phyloP scores from a whole-genome alignment of 2,797 vertebrate genomes.

The Melanotaenia maccullochi region DNA sequence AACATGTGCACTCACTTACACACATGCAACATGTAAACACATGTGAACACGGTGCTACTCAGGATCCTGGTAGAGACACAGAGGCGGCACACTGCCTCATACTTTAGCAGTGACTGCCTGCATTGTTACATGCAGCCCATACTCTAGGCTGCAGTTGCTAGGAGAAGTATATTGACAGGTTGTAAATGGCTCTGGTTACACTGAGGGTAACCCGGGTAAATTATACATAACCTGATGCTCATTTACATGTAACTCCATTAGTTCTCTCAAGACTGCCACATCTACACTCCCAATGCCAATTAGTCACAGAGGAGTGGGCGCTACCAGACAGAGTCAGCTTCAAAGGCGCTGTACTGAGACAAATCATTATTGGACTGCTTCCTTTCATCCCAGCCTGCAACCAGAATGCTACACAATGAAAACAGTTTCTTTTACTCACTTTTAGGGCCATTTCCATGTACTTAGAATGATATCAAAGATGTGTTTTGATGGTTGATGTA shows the following conservation, averaged over 20 bases:
- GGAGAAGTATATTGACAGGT: constrained; percentile 58
- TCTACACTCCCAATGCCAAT: constrained; percentile 57
- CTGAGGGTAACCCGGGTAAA: constrained; percentile 73
- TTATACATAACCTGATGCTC: constrained; percentile 82
- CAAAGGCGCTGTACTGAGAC: constrained; percentile 48
- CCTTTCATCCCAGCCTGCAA: constrained; percentile 43
- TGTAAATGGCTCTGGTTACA: constrained; percentile 75
- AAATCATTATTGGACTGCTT: constrained; percentile 38
- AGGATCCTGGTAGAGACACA: constrained; percentile 1
- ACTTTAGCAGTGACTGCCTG: constrained; percentile 5
- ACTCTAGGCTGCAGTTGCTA: constrained; percentile 75
- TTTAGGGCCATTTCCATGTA: constrained; percentile 29
- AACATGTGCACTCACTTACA: constrained; percentile 39
- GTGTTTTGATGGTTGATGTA: neutral
- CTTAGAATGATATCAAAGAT: constrained; percentile 21
- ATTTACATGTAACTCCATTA: constrained; percentile 67
- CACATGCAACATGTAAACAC: constrained; percentile 32
- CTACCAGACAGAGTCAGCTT: constrained; percentile 54
- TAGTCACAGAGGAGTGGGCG: constrained; percentile 62
- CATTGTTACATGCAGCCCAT: constrained; percentile 25
- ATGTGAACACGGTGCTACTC: constrained; percentile 17
- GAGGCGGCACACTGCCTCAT: neutral
- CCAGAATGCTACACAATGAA: constrained; percentile 19
- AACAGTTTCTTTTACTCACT: constrained; percentile 15
- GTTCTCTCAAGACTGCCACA: constrained; percentile 43